A percentile compares a stretch with the other conserved stretches of the same genome.
Evolutionary conservation across 2,888 invertebrate genomes (phyloP).

Genomic region (Argyra leucocephala): DNA sequence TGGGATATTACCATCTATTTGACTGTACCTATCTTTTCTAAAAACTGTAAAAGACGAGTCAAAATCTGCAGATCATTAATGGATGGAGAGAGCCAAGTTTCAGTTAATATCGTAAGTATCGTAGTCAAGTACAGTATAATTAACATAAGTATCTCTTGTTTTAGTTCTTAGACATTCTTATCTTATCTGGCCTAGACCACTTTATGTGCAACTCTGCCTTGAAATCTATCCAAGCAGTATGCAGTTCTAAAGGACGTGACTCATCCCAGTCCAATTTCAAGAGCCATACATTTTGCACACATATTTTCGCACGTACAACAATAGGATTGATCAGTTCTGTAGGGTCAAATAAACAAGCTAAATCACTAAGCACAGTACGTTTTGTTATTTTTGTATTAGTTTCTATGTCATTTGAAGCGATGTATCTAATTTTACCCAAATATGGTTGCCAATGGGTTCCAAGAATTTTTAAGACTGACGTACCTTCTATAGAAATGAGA

Average conservation of each 20-base stretch:
- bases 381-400: not conserved
- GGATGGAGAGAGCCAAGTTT: too few relatives aligned
- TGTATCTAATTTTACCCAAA: not conserved
- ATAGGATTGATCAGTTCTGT: slow-evolving; percentile 14
- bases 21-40: too few relatives aligned
- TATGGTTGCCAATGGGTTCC: not conserved
- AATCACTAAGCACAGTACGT: not conserved
- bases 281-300: slow-evolving; percentile 20
- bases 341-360: slow-evolving; percentile 19
- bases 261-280: too few relatives aligned
- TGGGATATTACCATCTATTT: too few relatives aligned
- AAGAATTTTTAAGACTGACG: not conserved
- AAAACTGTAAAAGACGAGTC: too few relatives aligned
- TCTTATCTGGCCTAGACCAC: too few relatives aligned
- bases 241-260: slow-evolving; percentile 15
- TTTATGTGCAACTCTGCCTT: not conserved
- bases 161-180: too few relatives aligned
- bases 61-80: too few relatives aligned
- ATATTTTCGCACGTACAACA: slow-evolving; percentile 18
- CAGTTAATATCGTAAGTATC: too few relatives aligned
- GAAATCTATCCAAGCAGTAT: slow-evolving; percentile 14
- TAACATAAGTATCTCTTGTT: too few relatives aligned
- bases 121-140: too few relatives aligned
- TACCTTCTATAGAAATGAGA: not conserved
- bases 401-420: not conserved